phyloP scores from a whole-genome alignment of 2,888 invertebrate genomes.

The Amphipyra berbera region DNA sequence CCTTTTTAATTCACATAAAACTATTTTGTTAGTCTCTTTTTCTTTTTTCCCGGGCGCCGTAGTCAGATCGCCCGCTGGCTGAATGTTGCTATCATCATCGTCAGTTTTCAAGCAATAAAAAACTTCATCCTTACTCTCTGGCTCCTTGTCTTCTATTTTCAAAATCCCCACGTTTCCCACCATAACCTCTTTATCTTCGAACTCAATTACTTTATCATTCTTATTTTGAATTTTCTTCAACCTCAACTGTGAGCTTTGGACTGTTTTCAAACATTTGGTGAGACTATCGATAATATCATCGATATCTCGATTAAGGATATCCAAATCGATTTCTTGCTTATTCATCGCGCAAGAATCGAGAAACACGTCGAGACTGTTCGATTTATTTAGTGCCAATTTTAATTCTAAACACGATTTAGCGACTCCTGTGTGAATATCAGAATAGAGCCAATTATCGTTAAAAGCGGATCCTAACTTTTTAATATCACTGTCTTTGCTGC shows the following conservation, averaged over 20 bases:
- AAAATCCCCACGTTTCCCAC: constrained; percentile 67
- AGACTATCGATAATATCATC: constrained; percentile 79
- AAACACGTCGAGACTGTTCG: constrained; percentile 80
- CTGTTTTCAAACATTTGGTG: constrained; percentile 75
- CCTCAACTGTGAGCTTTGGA: constrained; percentile 79
- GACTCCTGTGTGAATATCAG: constrained; percentile 82
- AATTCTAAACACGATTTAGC: constrained; percentile 79
- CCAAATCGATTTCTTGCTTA: constrained; percentile 77
- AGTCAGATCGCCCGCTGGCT: constrained; percentile 71
- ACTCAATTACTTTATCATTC: constrained; percentile 54
- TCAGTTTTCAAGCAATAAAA: constrained; percentile 85
- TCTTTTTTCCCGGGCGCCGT: constrained; percentile 83
- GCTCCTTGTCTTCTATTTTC: constrained; percentile 78
- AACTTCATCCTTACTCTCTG: constrained; percentile 83
- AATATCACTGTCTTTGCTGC: constrained; percentile 64
- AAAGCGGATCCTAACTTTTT: constrained; percentile 76
- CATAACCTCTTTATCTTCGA: constrained; percentile 59
- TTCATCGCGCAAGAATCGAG: constrained; percentile 83
- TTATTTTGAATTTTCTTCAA: constrained; percentile 80
- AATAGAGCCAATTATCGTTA: constrained; percentile 80
- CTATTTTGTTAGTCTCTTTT: constrained; percentile 78
- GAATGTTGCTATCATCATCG: constrained; percentile 68
- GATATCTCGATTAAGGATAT: constrained; percentile 78
- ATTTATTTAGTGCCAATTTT: constrained; percentile 78
- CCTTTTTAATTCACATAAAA: constrained; percentile 80